These are phyloP conservation scores for Oophaga sylvatica DNA, from an alignment of 2,797 vertebrate genomes.

Conservation along the genomic window DNA sequence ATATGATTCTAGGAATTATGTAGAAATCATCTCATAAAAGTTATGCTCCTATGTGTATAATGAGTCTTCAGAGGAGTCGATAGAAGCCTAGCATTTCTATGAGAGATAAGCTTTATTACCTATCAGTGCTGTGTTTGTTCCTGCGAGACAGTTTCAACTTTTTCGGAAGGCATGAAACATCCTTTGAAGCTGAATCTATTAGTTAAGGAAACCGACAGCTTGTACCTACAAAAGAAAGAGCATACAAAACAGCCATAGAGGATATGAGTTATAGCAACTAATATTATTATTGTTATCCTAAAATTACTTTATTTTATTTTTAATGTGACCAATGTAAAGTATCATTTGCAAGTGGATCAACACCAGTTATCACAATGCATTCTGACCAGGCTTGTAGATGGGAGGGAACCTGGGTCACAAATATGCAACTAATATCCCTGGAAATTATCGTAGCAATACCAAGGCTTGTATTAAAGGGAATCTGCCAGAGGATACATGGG, in stretches of 20 bases:
- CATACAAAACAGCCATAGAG: constrained; percentile 19
- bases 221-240: constrained; percentile 36
- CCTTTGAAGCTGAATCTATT: constrained; percentile 66
- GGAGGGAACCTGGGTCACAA: neutral
- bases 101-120: constrained; percentile 70
- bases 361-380: neutral
- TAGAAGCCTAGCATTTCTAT: neutral
- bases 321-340: neutral
- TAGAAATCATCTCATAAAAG: neutral
- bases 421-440: neutral
- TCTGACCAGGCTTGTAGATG: neutral
- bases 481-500: neutral
- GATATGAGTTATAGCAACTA: constrained; percentile 6
- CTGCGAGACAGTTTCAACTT: constrained; percentile 64
- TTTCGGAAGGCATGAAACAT: constrained; percentile 64
- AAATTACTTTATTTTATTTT: neutral
- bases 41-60: neutral
- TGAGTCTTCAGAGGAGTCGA: constrained; percentile 17
- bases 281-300: neutral
- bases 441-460: neutral
- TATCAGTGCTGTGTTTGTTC: constrained; percentile 51
- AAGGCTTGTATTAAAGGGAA: neutral
- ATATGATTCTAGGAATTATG: neutral
- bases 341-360: neutral
- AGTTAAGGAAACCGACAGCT: constrained; percentile 64